phyloP scores from a whole-genome alignment of 2,797 vertebrate species.

The Eremophila alpestris region DNA sequence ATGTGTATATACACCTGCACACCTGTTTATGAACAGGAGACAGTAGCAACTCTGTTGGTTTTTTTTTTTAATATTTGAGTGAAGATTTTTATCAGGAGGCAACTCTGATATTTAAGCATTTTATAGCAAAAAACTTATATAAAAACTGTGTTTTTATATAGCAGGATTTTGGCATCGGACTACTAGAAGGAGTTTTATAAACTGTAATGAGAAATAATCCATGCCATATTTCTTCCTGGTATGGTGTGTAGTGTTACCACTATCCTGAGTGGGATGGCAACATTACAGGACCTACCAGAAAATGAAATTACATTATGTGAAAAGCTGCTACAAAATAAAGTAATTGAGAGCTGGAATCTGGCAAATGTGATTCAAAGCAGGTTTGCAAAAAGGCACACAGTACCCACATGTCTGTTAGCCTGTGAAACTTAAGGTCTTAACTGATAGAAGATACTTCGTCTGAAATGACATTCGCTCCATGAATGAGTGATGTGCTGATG shows the following conservation, averaged over 20 bases:
- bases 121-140: background rate
- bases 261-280: background rate
- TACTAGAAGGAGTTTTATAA: background rate
- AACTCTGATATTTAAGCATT: background rate
- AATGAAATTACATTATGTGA: background rate
- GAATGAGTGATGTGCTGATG: background rate
- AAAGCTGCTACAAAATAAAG: background rate
- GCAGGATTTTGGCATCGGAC: background rate
- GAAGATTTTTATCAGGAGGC: background rate
- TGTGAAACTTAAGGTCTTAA: background rate
- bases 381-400: background rate
- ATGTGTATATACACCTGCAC: background rate
- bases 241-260: background rate
- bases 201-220: background rate
- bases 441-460: background rate
- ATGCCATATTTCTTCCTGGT: background rate
- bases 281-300: background rate
- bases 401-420: accelerated
- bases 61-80: background rate
- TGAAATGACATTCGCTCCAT: background rate
- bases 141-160: background rate
- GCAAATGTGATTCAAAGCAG: background rate
- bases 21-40: background rate
- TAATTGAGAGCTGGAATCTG: background rate
- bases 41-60: background rate